A percentile compares a stretch with the other conserved stretches of the same genome.
Conservation (phyloP, 2,888 invertebrate genomes). For the Hofmannophila pseudospretella region DNA sequence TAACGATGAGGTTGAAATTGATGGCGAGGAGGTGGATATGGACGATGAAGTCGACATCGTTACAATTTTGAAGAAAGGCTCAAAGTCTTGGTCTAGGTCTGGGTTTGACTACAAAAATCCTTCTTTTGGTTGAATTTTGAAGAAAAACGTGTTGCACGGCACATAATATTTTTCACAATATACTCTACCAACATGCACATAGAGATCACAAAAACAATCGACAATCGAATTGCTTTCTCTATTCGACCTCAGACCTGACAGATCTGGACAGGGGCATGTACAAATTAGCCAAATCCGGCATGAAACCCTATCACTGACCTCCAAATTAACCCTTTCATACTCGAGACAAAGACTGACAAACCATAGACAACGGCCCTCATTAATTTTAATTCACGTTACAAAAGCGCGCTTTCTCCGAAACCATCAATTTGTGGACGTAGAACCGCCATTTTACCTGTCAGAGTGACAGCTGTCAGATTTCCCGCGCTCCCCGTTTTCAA, state of each 20-base stretch:
- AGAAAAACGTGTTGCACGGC: too few relatives aligned
- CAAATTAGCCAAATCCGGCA: neutral
- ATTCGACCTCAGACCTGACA: neutral
- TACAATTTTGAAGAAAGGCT: too few relatives aligned
- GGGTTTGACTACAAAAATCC: too few relatives aligned
- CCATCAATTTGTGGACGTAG: conserved; percentile 10
- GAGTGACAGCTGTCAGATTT: conserved; percentile 51
- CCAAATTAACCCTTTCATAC: neutral
- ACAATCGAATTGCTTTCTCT: too few relatives aligned
- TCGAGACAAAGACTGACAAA: neutral
- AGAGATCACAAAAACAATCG: too few relatives aligned
- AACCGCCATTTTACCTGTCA: conserved; percentile 18
- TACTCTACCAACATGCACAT: too few relatives aligned
- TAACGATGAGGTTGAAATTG: too few relatives aligned
- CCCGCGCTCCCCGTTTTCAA: conserved; percentile 40
- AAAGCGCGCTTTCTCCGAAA: conserved; percentile 8
- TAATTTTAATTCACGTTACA: conserved; percentile 5
- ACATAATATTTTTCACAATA: too few relatives aligned
- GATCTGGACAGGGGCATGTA: neutral
- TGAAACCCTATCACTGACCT: neutral
- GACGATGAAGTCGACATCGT: too few relatives aligned
- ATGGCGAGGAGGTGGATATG: too few relatives aligned
- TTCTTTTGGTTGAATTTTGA: too few relatives aligned
- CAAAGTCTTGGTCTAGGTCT: too few relatives aligned
- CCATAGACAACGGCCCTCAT: conserved; percentile 2